Conservation (phyloP, 2,888 invertebrate species). For the Allacma fusca region DNA sequence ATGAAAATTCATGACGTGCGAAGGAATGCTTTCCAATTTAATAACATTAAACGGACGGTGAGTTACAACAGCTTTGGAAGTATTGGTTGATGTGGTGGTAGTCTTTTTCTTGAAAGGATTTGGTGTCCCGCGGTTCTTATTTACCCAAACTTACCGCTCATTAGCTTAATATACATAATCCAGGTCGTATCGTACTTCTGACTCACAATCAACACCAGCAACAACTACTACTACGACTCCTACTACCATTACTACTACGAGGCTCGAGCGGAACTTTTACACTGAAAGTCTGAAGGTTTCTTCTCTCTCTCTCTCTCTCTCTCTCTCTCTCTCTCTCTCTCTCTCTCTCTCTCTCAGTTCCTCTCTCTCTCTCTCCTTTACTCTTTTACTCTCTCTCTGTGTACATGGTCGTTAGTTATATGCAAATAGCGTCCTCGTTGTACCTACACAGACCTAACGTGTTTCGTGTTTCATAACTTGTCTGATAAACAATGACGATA, state of each 20-base stretch:
- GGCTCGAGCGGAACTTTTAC: too few species aligned
- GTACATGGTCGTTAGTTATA: too few species aligned
- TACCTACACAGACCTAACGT: neutral
- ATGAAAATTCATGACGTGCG: slow-evolving; percentile 10
- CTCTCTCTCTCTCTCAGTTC: too few species aligned
- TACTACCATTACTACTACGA: too few species aligned
- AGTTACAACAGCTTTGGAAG: neutral
- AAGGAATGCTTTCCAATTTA: slow-evolving; percentile 11
- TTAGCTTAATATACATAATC: neutral
- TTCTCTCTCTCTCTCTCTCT: neutral
- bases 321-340: too few species aligned
- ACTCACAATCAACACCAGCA: neutral
- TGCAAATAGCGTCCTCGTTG: neutral
- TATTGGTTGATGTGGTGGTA: neutral
- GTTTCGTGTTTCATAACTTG: slow-evolving; percentile 16
- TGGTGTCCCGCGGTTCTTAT: slow-evolving; percentile 4
- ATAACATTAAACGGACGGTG: slow-evolving; percentile 16
- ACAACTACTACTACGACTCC: neutral
- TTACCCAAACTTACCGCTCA: slow-evolving; percentile 9
- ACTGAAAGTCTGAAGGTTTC: too few species aligned
- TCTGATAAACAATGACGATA: slow-evolving; percentile 7
- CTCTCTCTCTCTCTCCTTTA: neutral
- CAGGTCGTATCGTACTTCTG: neutral
- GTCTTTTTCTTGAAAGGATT: neutral
- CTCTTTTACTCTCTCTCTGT: too few species aligned